Base-by-base conservation (phyloP, 2,113 vertebrate species). In the Pachycephala philippinensis region DNA sequence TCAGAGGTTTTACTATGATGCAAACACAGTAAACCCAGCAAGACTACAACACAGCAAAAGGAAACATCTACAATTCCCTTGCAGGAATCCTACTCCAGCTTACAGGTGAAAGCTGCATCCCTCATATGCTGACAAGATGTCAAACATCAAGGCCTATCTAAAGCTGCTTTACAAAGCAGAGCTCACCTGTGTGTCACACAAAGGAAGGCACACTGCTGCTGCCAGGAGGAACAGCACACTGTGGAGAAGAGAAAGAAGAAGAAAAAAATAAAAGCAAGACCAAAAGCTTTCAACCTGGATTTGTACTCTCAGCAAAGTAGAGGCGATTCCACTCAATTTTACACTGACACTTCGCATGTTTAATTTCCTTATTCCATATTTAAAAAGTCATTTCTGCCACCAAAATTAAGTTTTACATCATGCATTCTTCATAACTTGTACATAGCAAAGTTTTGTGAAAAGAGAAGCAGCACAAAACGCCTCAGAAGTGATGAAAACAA, bases 181-280 rank as follows among this genome's bases (percentile, higher is more conserved):
- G 68, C 97, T 97, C 97, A 99, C 99, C 99, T 99, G 98, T 30
- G 97, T 93, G 84, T 99, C 99, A n/a, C 78, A 98, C 18, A 98
- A 86, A 76, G 98, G 98, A 68, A 99, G 98, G 95, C 96, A 98
- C 54, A 96, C 95, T 40, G 98, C 98, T 28, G 99, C 98, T 30
- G 98, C 71, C 96, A 99, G 95, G 84, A 99, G 95, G 71, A 99
- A 88, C 78, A 97, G 96, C 15, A 98, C 50, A 82, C 99, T 99
- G 95, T 57, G 44, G 57, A 93, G 54, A 94, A 81, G 19, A 79
- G 56, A 57, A 91, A 47, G 65, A 10, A 44, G 16, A 27, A 17
- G 11, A 7, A 61, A 44, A 44, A 19, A 27, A 17, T 11, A 7
- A 61, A 44, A 8, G 4, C 7, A 60, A 61, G n/a, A 53, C 44